These are phyloP conservation scores for Synanthedon tipuliformis DNA, from an alignment of 2,888 invertebrate species.

Conservation along the genomic window DNA sequence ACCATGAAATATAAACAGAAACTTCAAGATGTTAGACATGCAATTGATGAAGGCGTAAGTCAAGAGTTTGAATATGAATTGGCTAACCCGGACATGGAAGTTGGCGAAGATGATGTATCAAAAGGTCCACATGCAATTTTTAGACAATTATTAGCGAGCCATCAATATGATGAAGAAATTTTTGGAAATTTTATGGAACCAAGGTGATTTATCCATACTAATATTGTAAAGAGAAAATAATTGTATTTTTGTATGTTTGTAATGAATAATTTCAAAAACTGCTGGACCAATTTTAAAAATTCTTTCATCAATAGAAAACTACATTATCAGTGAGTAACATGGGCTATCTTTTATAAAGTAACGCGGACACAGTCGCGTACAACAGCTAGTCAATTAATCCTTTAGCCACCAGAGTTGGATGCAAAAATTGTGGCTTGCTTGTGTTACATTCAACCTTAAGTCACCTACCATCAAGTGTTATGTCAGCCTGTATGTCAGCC, in stretches of 20 bases:
- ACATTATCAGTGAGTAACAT: too few species aligned
- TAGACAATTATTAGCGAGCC: slow-evolving; percentile 45
- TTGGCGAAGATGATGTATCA: slow-evolving; percentile 15
- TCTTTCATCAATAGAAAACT: too few species aligned
- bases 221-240: not conserved
- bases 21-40: slow-evolving; percentile 54
- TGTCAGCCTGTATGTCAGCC: too few species aligned
- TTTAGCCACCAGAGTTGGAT: too few species aligned
- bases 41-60: slow-evolving; percentile 58
- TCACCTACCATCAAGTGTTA: too few species aligned
- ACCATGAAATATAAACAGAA: slow-evolving; percentile 58
- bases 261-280: too few species aligned
- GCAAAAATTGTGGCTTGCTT: too few species aligned
- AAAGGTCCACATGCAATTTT: slow-evolving; percentile 60
- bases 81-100: slow-evolving; percentile 11
- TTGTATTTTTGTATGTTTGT: too few species aligned
- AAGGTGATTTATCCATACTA: slow-evolving; percentile 41
- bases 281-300: too few species aligned
- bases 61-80: slow-evolving; percentile 45
- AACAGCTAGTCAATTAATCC: not conserved
- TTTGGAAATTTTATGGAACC: slow-evolving; percentile 46
- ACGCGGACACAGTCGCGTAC: too few species aligned
- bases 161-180: slow-evolving; percentile 51
- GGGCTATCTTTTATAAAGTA: too few species aligned
- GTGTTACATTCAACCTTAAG: too few species aligned